These are phyloP conservation scores for Bombus soroeensis DNA, from an alignment of 1,140 invertebrate species.

Conservation along the genomic window DNA sequence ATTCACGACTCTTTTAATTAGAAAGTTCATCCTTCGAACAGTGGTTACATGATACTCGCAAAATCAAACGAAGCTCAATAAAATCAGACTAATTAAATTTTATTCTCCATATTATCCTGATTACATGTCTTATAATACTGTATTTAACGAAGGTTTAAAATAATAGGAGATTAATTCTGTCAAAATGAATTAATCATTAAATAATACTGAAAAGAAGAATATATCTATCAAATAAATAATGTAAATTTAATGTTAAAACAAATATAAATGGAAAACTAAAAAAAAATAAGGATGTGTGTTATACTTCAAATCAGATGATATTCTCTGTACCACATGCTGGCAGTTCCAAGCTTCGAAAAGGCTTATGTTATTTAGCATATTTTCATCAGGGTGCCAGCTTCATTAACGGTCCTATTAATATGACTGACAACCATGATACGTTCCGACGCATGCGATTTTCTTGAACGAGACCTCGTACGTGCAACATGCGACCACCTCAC, in stretches of 20 bases:
- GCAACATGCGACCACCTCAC: constrained; percentile 32
- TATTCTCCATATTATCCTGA: neutral
- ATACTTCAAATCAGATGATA: neutral
- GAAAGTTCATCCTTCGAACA: neutral
- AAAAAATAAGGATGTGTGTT: too few species aligned
- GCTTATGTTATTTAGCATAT: constrained; percentile 38
- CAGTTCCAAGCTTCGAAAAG: neutral
- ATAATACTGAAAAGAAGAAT: too few species aligned
- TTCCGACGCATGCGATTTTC: constrained; percentile 51
- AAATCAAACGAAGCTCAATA: constrained; percentile 27
- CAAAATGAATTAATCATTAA: too few species aligned
- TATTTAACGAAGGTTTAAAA: too few species aligned
- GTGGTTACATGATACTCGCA: neutral
- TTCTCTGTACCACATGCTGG: too few species aligned
- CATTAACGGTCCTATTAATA: constrained; percentile 64
- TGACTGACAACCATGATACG: constrained; percentile 48
- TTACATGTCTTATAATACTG: too few species aligned
- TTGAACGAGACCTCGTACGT: constrained; percentile 34
- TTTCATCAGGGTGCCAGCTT: constrained; percentile 39
- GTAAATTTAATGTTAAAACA: too few species aligned
- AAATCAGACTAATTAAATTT: constrained; percentile 16
- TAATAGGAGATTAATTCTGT: too few species aligned
- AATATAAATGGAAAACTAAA: too few species aligned
- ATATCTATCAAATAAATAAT: too few species aligned
- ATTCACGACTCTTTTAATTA: constrained; percentile 55